These are phyloP conservation scores for Aegithalos caudatus DNA, from an alignment of 2,113 vertebrate genomes.

Conservation along the genomic window DNA sequence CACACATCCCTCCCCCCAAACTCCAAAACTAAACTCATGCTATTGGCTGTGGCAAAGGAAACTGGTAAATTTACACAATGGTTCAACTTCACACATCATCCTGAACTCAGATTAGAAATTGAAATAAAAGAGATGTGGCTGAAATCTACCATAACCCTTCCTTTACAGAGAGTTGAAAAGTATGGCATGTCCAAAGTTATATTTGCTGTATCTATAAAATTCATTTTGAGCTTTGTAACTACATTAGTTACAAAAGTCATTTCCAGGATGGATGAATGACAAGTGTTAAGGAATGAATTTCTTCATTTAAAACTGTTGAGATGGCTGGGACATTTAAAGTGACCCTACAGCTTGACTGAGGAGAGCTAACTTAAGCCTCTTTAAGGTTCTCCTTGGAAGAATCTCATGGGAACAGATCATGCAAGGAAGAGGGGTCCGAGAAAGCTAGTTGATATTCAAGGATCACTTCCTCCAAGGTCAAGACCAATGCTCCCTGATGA, in stretches of 20 bases:
- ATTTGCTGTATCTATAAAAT: not conserved
- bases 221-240: not conserved
- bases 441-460: not conserved
- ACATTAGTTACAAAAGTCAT: not conserved
- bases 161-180: not conserved
- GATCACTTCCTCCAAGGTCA: not conserved
- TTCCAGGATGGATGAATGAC: not conserved
- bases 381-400: not conserved
- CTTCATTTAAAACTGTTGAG: not conserved
- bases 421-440: not conserved
- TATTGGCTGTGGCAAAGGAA: not conserved
- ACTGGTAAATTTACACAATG: not conserved
- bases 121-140: not conserved
- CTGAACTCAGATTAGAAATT: not conserved
- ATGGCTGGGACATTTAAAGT: not conserved
- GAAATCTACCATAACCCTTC: not conserved
- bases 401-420: not conserved
- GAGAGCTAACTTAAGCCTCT: not conserved
- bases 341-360: not conserved
- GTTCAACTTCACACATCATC: not conserved
- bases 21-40: not conserved
- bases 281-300: not conserved
- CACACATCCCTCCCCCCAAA: not conserved
- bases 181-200: not conserved
- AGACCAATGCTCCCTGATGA: not conserved